Base-by-base conservation (phyloP, 2,888 invertebrate species). In the Anarsia innoxiella region DNA sequence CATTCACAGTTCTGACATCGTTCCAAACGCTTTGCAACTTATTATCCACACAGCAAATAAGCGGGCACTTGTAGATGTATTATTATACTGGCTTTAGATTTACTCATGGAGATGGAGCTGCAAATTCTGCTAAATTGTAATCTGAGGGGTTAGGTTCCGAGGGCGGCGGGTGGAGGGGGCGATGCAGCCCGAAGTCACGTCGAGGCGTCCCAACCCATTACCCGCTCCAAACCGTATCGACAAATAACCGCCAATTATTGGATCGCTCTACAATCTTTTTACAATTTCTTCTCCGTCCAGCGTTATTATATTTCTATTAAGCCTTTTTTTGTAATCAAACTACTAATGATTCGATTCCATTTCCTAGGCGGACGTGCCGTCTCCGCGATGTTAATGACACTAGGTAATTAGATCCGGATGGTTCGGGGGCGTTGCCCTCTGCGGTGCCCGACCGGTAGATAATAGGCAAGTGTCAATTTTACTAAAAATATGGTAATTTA, bases 271-370 rank as follows among this genome's bases (percentile, higher is more conserved):
- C 84, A 84, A 84, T 84, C 84, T 84, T 84, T 84, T 83, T 82
- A 84, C 84, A 83, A 84, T 83, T 83, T 83, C 83, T 79, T 79
- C 83, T 76, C 74, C 66, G 66, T 58, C 75, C 60, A 64, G 64
- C 74, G 83, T 84, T 84, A 84, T 84, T 84, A 84, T 84, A 80
- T 84, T 83, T 84, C 83, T 84, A 83, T 84, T 84, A 84, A 83
- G 83, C 80, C 82, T 82, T 84, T 84, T n/a, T 84, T 84, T 82
- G 82, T 83, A 83, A 84, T 83, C 84, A 82, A 80, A 83, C 82
- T 78, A 77, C 83, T 84, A 83, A 84, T 83, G 84, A 84, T 84
- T 84, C 83, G 84, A 84, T 83, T 82, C 83, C 83, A 84, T 82
- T 84, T 82, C 83, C 83, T 79, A 82, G 76, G 66, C 83, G 82